Percentiles rank a stretch among this genome's conserved stretches.
Conservation (phyloP, 2,888 invertebrate species). For the Eurytoma californica region DNA sequence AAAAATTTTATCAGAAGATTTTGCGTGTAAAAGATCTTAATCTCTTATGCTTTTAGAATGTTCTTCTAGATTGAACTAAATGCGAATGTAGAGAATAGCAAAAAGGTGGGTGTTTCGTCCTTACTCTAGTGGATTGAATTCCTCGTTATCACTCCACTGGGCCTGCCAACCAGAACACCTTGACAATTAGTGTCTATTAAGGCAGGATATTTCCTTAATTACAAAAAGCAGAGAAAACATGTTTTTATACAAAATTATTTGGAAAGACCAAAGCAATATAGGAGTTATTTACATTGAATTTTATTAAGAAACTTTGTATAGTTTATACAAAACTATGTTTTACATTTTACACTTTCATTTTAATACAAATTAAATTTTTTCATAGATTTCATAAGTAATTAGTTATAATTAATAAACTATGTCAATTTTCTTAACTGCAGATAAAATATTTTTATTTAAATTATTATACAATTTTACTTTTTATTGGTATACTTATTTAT, state of each 20-base stretch:
- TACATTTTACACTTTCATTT: slow-evolving; percentile 18
- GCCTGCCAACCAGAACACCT: no score
- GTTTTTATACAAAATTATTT: slow-evolving; percentile 36
- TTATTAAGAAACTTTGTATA: slow-evolving; percentile 43
- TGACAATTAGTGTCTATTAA: no score
- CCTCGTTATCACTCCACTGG: no score
- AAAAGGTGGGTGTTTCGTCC: no score
- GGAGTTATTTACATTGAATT: slow-evolving; percentile 13
- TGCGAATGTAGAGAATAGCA: no score
- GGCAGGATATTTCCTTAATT: no score
- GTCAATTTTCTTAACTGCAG: slow-evolving; percentile 12
- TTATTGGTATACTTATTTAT: slow-evolving; percentile 8
- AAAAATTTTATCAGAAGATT: background rate
- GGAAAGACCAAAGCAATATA: slow-evolving; percentile 45
- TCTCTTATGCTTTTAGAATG: no score
- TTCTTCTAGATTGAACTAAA: no score
- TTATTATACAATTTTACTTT: slow-evolving; percentile 40
- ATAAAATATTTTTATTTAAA: slow-evolving; percentile 38
- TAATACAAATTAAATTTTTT: slow-evolving; percentile 20
- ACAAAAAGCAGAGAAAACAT: slow-evolving; percentile 5
- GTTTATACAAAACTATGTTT: slow-evolving; percentile 41
- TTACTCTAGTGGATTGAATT: no score
- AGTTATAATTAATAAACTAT: slow-evolving; percentile 35
- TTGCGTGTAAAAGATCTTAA: no score
- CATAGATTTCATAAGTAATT: slow-evolving; percentile 11